phyloP scores from a whole-genome alignment of 2,797 vertebrate genomes.

The Mallotus villosus region DNA sequence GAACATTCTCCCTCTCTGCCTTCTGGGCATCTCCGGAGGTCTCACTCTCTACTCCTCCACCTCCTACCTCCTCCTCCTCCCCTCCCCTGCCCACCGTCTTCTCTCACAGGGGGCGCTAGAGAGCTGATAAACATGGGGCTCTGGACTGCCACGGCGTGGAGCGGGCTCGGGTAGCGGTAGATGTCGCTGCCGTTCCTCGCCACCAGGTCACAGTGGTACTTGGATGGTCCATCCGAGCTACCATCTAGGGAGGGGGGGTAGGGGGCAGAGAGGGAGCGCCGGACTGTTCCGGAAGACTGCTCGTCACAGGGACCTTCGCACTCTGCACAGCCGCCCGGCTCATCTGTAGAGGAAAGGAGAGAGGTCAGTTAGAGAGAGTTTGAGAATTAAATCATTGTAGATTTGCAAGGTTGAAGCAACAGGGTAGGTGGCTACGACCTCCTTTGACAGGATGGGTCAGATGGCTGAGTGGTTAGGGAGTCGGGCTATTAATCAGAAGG shows the following conservation, averaged over 20 bases:
- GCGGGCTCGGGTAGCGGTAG: slow-evolving; percentile 88
- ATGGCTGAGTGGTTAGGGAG: too few species aligned
- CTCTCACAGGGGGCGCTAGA: slow-evolving; percentile 39
- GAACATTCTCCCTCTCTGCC: slow-evolving; percentile 47
- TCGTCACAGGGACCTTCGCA: slow-evolving; percentile 79
- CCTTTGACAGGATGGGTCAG: too few species aligned
- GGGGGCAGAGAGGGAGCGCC: slow-evolving; percentile 74
- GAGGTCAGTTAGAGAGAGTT: not conserved
- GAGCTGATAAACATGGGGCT: slow-evolving; percentile 84
- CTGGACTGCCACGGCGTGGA: slow-evolving; percentile 88
- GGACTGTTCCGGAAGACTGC: slow-evolving; percentile 62
- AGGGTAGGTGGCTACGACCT: too few species aligned
- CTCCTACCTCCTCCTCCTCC: not conserved
- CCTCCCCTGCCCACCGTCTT: not conserved
- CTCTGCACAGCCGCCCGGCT: slow-evolving; percentile 81
- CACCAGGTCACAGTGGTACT: slow-evolving; percentile 87
- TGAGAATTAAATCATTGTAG: not conserved
- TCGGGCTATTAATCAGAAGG: too few species aligned
- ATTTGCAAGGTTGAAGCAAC: too few species aligned
- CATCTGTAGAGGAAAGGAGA: slow-evolving; percentile 70
- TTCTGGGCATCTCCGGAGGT: slow-evolving; percentile 60
- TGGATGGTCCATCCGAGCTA: slow-evolving; percentile 78
- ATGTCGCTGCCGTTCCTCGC: slow-evolving; percentile 84
- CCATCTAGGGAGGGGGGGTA: slow-evolving; percentile 77
- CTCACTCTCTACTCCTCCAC: not conserved